Evolutionary conservation across 2,888 invertebrate species (phyloP).

Genomic region (Mythimna ferrago): DNA sequence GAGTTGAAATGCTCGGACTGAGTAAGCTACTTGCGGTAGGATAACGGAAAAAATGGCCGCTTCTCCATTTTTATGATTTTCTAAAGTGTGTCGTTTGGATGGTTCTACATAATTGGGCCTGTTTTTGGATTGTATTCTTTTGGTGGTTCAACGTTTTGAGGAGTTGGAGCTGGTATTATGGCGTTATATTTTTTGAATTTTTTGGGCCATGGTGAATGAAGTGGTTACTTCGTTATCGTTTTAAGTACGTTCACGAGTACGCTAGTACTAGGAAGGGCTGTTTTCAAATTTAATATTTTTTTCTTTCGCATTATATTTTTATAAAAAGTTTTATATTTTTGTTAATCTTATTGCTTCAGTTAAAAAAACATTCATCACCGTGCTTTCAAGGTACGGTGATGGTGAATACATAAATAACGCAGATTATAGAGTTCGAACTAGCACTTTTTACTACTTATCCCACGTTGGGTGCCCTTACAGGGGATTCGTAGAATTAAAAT

Average conservation of each 20-base stretch:
- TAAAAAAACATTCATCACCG: no score
- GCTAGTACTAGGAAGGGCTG: neutral
- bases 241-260: neutral
- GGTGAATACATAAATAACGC: no score
- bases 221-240: neutral
- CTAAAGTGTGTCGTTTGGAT: constrained; percentile 57
- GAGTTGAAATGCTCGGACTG: constrained; percentile 45
- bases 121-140: constrained; percentile 51
- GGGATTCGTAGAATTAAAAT: no score
- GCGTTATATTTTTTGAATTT: constrained; percentile 1
- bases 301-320: no score
- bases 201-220: neutral
- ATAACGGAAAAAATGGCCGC: constrained; percentile 56
- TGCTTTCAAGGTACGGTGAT: no score
- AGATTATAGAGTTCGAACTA: no score
- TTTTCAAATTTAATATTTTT: neutral
- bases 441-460: no score
- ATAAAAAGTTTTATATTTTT: no score
- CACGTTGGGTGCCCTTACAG: no score
- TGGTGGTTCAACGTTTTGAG: constrained; percentile 22
- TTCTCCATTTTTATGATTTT: constrained; percentile 62
- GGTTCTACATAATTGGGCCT: constrained; percentile 60
- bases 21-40: constrained; percentile 58
- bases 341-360: no score
- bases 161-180: constrained; percentile 9